Evolutionary conservation across 2,797 vertebrate species (phyloP), one percentile per base, ranked within the genome.

Genomic region (Sebastes minor): DNA sequence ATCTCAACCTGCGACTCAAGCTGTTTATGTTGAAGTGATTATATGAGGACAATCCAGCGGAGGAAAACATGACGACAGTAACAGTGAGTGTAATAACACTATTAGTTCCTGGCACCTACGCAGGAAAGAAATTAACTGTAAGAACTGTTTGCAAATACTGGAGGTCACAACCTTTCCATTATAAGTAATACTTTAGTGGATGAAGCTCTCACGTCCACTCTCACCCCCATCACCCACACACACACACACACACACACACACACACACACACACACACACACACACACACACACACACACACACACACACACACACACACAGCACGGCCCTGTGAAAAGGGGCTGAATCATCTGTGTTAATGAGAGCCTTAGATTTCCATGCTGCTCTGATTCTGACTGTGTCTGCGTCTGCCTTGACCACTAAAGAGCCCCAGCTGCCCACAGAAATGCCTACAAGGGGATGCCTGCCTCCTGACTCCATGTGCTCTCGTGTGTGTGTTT

Each of bases 301-400:
- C n/a, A n/a, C n/a, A 27, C 27, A 27, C 52, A 65, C 32, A 65
- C 32, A 52, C 56, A 32, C 69, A 78, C 74, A 81, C 46, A 77
- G 49, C 80, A 64, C 32, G 33, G 49, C 23, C 72, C 57, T 71
- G 56, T 78, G 74, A 84, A 90, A 91, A 91, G 85, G 78, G 87
- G 90, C 91, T 91, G 91, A 94, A 87, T 94, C 91, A 91, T 94
- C 90, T 86, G 83, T 75, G 57, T 75, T 90, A 93, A 93, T 91
- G 87, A 93, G 83, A 76, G 73, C 88, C 83, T 90, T 82, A 74
- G 67, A 72, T 86, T 90, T 90, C 88, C 86, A 89, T 86, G 68
- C 73, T 3, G 81, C 86, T 91, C 72, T 82, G 55, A 75, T 92
- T 93, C 76, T 92, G 85, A 90, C 85, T 87, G 81, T 67, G 85